Evolutionary conservation across 92 coral and sea anemone species (phyloP).

Genomic region (Phenganax subtilis): DNA sequence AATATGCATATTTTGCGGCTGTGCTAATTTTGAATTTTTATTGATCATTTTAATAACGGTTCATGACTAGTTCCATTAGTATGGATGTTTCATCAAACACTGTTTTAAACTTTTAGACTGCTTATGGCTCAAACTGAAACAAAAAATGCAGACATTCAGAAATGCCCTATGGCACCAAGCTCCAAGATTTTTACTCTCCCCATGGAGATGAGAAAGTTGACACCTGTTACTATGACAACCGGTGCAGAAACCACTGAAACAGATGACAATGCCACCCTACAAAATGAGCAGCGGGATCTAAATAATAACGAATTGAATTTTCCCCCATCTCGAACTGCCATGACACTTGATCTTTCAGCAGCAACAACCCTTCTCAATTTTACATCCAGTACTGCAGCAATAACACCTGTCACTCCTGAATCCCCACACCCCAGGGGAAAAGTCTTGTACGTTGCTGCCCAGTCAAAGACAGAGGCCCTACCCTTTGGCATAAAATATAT

Average conservation of each 20-base stretch:
- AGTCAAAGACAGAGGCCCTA: not conserved
- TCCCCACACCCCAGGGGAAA: not conserved
- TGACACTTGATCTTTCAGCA: slow-evolving; percentile 10
- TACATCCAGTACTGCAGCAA: slow-evolving; percentile 8
- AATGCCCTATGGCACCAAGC: not conserved
- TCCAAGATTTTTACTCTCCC: not conserved
- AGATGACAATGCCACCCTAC: too few relatives aligned
- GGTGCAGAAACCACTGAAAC: too few relatives aligned
- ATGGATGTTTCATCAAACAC: not conserved
- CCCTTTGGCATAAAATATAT: not conserved
- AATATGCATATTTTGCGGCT: slow-evolving; percentile 13
- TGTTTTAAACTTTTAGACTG: not conserved
- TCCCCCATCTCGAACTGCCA: not conserved
- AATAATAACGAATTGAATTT: not conserved
- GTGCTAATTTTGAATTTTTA: not conserved
- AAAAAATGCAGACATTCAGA: not conserved
- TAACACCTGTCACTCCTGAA: slow-evolving; percentile 7
- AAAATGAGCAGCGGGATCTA: not conserved
- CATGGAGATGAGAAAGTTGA: not conserved
- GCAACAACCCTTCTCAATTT: slow-evolving; percentile 7
- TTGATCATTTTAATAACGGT: not conserved
- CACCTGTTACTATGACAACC: not conserved
- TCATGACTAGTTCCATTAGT: not conserved
- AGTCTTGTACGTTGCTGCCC: not conserved
- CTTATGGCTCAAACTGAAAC: not conserved